Percentiles rank a stretch among this genome's conserved stretches.
These are phyloP conservation scores for Saccostrea cuccullata DNA, from an alignment of 1,140 invertebrate species.

Conservation along the genomic window DNA sequence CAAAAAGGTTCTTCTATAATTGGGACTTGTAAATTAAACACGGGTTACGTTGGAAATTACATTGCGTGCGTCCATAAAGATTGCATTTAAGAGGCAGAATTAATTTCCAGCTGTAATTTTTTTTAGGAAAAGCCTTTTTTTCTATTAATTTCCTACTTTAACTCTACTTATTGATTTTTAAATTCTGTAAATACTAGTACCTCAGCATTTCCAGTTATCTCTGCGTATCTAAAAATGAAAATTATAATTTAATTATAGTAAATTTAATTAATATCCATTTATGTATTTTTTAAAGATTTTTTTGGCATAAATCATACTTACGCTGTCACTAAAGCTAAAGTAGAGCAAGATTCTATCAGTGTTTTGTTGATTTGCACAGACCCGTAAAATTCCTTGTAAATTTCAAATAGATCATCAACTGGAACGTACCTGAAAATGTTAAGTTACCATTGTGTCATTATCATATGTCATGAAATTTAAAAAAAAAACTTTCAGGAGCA, in stretches of 20 bases:
- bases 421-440: slow-evolving; percentile 72
- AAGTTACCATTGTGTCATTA: neutral
- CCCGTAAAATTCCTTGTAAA: slow-evolving; percentile 72
- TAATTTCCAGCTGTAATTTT: no score
- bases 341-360: slow-evolving; percentile 66
- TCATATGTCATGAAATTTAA: neutral
- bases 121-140: no score
- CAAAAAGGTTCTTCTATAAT: no score
- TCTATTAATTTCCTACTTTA: no score
- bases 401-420: slow-evolving; percentile 67
- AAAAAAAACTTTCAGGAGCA: neutral
- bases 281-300: neutral
- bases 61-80: no score
- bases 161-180: no score
- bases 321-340: slow-evolving; percentile 64
- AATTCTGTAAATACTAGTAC: neutral
- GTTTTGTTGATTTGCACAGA: slow-evolving; percentile 53
- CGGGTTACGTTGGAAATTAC: no score
- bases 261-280: no score
- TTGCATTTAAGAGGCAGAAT: no score
- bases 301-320: slow-evolving; percentile 41
- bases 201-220: slow-evolving; percentile 36
- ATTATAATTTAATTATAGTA: neutral
- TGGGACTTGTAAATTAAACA: no score
- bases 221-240: slow-evolving; percentile 22